A percentile compares a stretch with the other conserved stretches of the same genome.
Evolutionary conservation across 1,140 invertebrate species (phyloP).

Genomic region (Brachystomella parvula): DNA sequence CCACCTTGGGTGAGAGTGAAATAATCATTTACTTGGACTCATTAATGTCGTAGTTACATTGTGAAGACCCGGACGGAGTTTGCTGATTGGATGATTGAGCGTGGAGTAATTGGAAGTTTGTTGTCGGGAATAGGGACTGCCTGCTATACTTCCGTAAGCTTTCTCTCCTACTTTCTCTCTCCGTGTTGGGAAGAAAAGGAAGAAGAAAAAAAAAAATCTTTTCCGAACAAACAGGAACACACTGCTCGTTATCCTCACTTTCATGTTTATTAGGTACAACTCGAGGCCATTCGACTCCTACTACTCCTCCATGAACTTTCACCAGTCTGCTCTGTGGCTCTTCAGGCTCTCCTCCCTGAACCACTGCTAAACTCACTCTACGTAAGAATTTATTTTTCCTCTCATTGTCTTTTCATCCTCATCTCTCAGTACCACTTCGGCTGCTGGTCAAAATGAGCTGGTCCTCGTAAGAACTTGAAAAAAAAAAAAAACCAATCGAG

Average conservation of each 20-base stretch:
- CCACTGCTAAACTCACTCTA: neutral
- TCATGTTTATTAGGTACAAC: constrained; percentile 5
- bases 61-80: constrained; percentile 13
- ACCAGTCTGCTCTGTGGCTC: constrained; percentile 10
- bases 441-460: neutral
- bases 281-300: constrained; percentile 11
- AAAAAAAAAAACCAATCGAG: neutral
- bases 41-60: constrained; percentile 19
- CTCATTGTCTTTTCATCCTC: neutral
- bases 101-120: constrained; percentile 18
- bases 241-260: too few species aligned
- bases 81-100: constrained; percentile 18
- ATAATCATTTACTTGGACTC: too few species aligned
- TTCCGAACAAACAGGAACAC: too few species aligned
- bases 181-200: too few species aligned
- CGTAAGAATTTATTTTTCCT: neutral
- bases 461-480: neutral
- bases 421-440: too few species aligned
- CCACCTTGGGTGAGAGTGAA: neutral
- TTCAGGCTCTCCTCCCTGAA: constrained; percentile 3
- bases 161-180: too few species aligned
- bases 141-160: neutral
- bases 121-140: constrained; percentile 8
- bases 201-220: too few species aligned
- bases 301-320: constrained; percentile 21